Conservation (phyloP, 2,113 vertebrate genomes). For the Agelaius tricolor region DNA sequence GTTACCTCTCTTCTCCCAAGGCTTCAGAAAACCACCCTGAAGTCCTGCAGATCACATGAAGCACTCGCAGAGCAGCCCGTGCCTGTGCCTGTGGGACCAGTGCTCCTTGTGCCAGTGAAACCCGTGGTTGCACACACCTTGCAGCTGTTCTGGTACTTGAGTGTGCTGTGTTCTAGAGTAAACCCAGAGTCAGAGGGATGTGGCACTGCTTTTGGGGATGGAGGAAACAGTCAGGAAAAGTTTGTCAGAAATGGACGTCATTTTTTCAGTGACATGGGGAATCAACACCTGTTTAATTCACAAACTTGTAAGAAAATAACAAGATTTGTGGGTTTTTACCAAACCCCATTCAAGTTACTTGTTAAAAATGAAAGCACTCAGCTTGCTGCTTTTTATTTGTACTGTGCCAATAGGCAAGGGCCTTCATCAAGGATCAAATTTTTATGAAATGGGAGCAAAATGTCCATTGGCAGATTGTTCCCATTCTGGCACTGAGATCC, state of each 20-base stretch:
- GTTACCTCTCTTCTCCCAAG: neutral
- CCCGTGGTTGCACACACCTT: neutral
- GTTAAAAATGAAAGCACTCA: neutral
- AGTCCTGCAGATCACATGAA: neutral
- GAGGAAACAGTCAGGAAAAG: neutral
- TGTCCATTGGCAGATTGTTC: neutral
- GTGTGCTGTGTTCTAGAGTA: rapidly evolving
- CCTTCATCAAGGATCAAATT: neutral
- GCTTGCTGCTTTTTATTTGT: neutral
- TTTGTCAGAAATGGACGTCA: neutral
- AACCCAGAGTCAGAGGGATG: rapidly evolving
- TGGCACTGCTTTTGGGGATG: neutral
- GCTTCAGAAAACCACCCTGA: rapidly evolving
- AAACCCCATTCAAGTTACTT: neutral
- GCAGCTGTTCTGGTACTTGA: rapidly evolving
- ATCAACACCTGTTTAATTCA: neutral
- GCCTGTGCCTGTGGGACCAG: rapidly evolving
- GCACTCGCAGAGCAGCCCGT: neutral
- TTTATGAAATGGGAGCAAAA: neutral
- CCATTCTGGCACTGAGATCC: neutral
- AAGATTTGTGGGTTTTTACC: neutral
- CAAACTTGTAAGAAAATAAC: neutral
- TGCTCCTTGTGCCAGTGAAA: neutral
- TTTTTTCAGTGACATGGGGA: neutral
- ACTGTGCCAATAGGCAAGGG: rapidly evolving